Conservation (phyloP, 2,113 vertebrate species). For the Chaetura pelagica region DNA sequence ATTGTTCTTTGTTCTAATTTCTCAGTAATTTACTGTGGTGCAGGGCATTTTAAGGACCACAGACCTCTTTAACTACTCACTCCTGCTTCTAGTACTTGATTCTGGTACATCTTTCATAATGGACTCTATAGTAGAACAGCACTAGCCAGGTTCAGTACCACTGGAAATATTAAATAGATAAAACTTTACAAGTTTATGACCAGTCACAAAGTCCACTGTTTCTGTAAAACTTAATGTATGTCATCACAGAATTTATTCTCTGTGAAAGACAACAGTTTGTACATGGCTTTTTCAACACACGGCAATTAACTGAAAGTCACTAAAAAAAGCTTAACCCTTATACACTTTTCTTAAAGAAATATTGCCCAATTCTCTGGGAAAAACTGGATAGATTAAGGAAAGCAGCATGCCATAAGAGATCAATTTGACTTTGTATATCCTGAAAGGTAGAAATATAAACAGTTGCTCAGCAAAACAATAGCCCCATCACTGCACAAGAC, state of each 20-base stretch:
- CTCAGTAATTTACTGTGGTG: neutral
- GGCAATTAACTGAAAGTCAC: neutral
- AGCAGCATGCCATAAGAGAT: neutral
- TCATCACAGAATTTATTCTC: neutral
- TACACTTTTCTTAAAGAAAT: neutral
- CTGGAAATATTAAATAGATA: neutral
- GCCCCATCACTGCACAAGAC: neutral
- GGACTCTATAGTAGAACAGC: neutral
- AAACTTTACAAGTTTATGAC: neutral
- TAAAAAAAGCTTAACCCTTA: neutral
- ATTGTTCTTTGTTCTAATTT: neutral
- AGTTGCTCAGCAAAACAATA: neutral
- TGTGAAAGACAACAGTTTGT: neutral
- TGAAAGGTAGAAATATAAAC: neutral
- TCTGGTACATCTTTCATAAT: neutral
- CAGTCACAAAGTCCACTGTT: neutral
- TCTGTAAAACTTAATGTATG: neutral
- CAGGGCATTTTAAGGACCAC: neutral
- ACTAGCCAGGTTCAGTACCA: neutral
- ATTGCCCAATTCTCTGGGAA: neutral
- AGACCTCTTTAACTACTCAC: neutral
- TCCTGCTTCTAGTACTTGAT: neutral
- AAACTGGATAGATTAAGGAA: neutral
- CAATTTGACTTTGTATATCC: neutral
- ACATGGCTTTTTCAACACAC: neutral